Conservation (phyloP, 2,113 vertebrate genomes). For the Esox niger region DNA sequence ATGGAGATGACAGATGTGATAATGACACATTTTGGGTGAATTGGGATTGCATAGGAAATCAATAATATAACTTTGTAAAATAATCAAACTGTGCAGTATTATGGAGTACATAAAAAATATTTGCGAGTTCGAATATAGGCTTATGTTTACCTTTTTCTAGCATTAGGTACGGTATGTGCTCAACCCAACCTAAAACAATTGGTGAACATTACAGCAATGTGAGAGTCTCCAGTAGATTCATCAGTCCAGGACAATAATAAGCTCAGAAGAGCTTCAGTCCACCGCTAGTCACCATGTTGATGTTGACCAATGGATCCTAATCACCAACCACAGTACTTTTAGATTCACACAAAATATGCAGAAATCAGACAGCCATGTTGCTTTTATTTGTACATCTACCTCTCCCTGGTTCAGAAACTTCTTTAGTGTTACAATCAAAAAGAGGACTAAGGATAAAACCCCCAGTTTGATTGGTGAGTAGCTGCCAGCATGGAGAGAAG, state of each 20-base stretch:
- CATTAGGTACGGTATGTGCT: too few relatives aligned
- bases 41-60: background rate
- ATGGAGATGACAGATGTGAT: background rate
- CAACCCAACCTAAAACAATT: too few relatives aligned
- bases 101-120: too few relatives aligned
- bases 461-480: conserved; percentile 7
- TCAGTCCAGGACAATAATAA: conserved; percentile 26
- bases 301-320: conserved; percentile 30
- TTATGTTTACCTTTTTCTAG: too few relatives aligned
- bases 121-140: too few relatives aligned
- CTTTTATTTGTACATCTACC: background rate
- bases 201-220: conserved; percentile 16
- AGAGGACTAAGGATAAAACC: background rate
- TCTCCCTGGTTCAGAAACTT: background rate
- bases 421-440: background rate
- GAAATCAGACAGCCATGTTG: background rate
- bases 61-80: too few relatives aligned
- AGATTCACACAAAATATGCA: background rate
- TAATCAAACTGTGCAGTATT: too few relatives aligned
- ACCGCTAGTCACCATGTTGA: conserved; percentile 20
- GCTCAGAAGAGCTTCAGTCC: conserved; percentile 14
- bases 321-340: conserved; percentile 24
- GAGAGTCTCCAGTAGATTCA: conserved; percentile 3
- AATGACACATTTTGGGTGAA: background rate
- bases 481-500: conserved; percentile 24